phyloP scores from a whole-genome alignment of 2,113 vertebrate genomes.

The Ifrita kowaldi region DNA sequence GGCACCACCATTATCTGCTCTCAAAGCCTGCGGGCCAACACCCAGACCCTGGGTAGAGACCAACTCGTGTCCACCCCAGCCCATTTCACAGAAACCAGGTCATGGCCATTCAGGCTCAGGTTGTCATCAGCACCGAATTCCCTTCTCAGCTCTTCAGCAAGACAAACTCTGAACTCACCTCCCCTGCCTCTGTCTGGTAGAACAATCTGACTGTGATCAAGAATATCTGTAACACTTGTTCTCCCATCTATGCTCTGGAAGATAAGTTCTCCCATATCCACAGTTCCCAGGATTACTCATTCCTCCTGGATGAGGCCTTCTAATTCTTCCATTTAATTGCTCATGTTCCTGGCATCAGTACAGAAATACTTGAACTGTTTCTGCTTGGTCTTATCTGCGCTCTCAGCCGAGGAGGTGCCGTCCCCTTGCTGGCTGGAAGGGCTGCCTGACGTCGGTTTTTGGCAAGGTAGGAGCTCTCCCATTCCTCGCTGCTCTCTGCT shows the following conservation, averaged over 20 bases:
- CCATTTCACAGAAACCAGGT: not conserved
- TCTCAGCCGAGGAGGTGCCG: constrained; percentile 44
- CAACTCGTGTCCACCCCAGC: not conserved
- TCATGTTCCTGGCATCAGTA: constrained; percentile 42
- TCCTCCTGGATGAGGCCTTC: constrained; percentile 48
- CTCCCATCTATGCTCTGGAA: not conserved
- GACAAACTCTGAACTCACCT: not conserved
- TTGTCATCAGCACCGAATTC: not conserved
- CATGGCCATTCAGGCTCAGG: rapidly evolving
- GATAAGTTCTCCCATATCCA: not conserved
- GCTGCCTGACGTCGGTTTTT: constrained; percentile 9
- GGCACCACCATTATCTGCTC: not conserved
- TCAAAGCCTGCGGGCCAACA: not conserved
- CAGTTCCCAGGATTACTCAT: constrained; percentile 49
- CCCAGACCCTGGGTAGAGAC: not conserved
- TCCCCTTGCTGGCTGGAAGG: not conserved
- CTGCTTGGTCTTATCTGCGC: constrained; percentile 54
- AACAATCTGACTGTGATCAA: not conserved
- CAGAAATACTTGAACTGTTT: constrained; percentile 54
- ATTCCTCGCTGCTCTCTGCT: constrained; percentile 2
- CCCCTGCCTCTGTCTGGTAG: not conserved
- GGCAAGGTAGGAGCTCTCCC: constrained; percentile 16
- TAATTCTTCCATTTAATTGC: constrained; percentile 58
- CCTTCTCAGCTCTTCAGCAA: not conserved
- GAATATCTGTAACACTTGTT: not conserved